A percentile compares a stretch with the other conserved stretches of the same genome.
These are phyloP conservation scores for Calyptomena viridis DNA, from an alignment of 2,113 vertebrate species.

Conservation along the genomic window DNA sequence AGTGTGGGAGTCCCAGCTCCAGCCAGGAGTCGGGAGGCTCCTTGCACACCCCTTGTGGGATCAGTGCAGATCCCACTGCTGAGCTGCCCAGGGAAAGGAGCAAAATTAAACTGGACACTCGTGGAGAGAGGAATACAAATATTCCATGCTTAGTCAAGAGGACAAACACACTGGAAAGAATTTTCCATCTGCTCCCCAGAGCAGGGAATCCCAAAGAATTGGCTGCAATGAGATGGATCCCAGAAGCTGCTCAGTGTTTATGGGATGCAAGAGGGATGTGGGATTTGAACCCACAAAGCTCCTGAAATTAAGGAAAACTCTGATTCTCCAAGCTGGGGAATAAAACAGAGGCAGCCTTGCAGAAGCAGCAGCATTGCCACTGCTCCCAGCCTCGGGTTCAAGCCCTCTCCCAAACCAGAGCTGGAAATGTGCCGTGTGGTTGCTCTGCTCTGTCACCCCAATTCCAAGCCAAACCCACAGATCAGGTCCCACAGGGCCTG, in stretches of 20 bases:
- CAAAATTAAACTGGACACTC: not conserved
- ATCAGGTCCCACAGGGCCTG: not conserved
- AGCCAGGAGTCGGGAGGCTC: not conserved
- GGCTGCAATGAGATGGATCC: not conserved
- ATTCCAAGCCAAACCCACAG: not conserved
- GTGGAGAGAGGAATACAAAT: not conserved
- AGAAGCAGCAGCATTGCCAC: not conserved
- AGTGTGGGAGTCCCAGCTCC: not conserved
- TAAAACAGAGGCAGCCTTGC: not conserved
- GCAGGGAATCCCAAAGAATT: not conserved
- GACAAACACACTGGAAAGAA: not conserved
- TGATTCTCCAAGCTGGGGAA: not conserved
- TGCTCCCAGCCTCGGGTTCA: not conserved
- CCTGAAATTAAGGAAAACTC: not conserved
- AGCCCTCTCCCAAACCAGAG: not conserved
- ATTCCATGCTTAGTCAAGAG: not conserved
- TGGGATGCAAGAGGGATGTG: not conserved
- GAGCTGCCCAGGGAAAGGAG: not conserved
- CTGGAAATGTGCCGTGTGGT: fast-evolving
- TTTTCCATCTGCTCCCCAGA: not conserved
- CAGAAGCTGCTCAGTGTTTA: not conserved
- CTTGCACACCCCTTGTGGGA: not conserved
- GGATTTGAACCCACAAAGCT: not conserved
- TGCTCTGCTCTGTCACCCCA: not conserved
- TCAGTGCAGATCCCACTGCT: not conserved